phyloP scores from a whole-genome alignment of 2,113 vertebrate genomes.

The Choloepus hoffmanni region DNA sequence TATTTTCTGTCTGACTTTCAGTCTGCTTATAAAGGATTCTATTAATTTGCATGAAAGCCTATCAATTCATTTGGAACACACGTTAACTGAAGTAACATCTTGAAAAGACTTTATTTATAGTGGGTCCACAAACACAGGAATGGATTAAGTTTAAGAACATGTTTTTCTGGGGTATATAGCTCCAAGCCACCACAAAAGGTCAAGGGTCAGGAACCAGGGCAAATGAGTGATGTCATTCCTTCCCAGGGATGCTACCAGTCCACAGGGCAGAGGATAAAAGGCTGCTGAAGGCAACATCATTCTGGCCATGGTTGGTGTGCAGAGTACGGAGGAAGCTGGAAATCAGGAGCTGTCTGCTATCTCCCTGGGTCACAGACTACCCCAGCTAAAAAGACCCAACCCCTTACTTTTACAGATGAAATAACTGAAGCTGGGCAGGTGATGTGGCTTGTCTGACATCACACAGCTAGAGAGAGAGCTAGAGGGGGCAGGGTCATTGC shows the following conservation, averaged over 20 bases:
- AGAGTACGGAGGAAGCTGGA: not conserved
- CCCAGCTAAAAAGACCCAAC: too few species aligned
- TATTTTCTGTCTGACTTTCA: too few species aligned
- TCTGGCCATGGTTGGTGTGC: fast-evolving
- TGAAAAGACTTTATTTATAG: too few species aligned
- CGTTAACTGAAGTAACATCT: too few species aligned
- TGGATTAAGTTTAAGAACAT: too few species aligned
- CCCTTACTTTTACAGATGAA: not conserved
- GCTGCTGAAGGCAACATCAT: not conserved
- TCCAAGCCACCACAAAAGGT: too few species aligned
- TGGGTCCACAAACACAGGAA: too few species aligned
- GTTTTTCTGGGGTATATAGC: too few species aligned
- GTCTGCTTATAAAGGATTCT: too few species aligned
- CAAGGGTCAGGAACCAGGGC: not conserved
- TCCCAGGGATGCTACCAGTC: not conserved
- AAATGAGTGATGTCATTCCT: not conserved
- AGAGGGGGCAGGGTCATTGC: not conserved
- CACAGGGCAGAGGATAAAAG: fast-evolving
- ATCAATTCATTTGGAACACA: too few species aligned
- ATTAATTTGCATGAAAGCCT: too few species aligned
- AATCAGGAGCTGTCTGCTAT: not conserved
- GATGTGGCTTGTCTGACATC: not conserved
- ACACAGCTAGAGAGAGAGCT: not conserved
- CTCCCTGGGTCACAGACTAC: not conserved
- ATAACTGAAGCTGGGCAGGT: not conserved